These are phyloP conservation scores for Butorides virescens DNA, from an alignment of 2,113 vertebrate genomes.

Conservation along the genomic window DNA sequence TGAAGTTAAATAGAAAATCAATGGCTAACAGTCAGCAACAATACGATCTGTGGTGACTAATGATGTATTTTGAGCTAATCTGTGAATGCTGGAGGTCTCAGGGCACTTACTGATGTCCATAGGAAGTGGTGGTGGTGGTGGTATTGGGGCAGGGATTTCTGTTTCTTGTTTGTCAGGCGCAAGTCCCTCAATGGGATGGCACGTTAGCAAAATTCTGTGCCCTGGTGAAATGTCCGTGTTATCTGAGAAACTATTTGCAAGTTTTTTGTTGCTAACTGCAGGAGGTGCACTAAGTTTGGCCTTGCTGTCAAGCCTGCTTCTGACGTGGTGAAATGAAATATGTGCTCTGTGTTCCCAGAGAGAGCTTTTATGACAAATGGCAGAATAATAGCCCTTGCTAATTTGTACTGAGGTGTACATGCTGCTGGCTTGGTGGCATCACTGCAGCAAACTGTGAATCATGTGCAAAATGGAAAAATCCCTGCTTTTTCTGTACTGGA, in stretches of 20 bases:
- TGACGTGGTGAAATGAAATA: slow-evolving; percentile 9
- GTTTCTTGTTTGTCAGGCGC: not conserved
- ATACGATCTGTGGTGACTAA: not conserved
- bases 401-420: not conserved
- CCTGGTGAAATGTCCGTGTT: not conserved
- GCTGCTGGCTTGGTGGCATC: not conserved
- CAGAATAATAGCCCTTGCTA: not conserved
- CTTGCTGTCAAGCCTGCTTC: not conserved
- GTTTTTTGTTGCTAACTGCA: not conserved
- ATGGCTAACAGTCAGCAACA: not conserved
- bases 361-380: not conserved
- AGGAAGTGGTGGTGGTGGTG: not conserved
- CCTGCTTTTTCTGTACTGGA: not conserved
- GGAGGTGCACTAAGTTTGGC: not conserved
- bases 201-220: not conserved
- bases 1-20: not conserved
- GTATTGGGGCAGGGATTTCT: not conserved
- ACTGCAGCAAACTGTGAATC: not conserved
- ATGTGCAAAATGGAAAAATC: slow-evolving; percentile 12
- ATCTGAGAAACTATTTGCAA: not conserved
- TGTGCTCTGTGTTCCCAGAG: not conserved
- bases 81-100: not conserved
- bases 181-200: not conserved
- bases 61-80: not conserved
- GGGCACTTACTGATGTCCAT: not conserved